Percentiles rank a stretch among this genome's conserved stretches.
Evolutionary conservation across 2,888 invertebrate genomes (phyloP).

Genomic region (Orthosia gothica): DNA sequence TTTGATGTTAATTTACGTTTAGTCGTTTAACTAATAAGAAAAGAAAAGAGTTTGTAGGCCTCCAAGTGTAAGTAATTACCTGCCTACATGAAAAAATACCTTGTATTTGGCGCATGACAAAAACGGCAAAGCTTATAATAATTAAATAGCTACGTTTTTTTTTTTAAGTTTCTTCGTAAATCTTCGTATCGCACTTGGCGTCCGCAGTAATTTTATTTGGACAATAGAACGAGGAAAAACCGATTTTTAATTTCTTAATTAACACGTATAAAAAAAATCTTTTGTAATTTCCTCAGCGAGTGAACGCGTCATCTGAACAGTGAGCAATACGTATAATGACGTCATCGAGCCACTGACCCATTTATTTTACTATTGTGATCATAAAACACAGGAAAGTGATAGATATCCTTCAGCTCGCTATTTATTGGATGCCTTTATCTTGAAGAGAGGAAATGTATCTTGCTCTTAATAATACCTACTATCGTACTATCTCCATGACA

Average conservation of each 20-base stretch:
- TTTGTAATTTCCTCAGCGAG: slow-evolving; percentile 43
- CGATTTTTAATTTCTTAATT: too few relatives aligned
- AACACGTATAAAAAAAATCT: slow-evolving; percentile 15
- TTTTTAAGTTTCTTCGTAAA: too few relatives aligned
- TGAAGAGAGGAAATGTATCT: slow-evolving; percentile 44
- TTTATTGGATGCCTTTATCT: slow-evolving; percentile 60
- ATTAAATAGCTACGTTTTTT: too few relatives aligned
- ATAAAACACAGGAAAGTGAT: slow-evolving; percentile 76
- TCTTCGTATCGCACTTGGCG: too few relatives aligned
- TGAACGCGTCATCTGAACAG: slow-evolving; percentile 49
- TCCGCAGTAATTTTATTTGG: too few relatives aligned
- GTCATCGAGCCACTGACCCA: slow-evolving; percentile 74
- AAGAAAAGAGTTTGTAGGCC: not conserved
- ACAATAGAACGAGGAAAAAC: too few relatives aligned
- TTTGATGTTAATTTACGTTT: not conserved
- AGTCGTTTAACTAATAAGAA: not conserved
- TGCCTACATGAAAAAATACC: not conserved
- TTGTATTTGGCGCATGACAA: not conserved
- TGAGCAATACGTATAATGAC: slow-evolving; percentile 57
- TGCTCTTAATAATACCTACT: slow-evolving; percentile 34
- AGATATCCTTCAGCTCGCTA: slow-evolving; percentile 59
- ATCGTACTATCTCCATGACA: slow-evolving; percentile 25
- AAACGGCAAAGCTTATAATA: not conserved
- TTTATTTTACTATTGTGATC: slow-evolving; percentile 77
- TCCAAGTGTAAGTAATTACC: not conserved